A percentile compares a stretch with the other conserved stretches of the same genome.
Evolutionary conservation across 2,888 invertebrate genomes (phyloP).

Genomic region (Stramonita haemastoma): DNA sequence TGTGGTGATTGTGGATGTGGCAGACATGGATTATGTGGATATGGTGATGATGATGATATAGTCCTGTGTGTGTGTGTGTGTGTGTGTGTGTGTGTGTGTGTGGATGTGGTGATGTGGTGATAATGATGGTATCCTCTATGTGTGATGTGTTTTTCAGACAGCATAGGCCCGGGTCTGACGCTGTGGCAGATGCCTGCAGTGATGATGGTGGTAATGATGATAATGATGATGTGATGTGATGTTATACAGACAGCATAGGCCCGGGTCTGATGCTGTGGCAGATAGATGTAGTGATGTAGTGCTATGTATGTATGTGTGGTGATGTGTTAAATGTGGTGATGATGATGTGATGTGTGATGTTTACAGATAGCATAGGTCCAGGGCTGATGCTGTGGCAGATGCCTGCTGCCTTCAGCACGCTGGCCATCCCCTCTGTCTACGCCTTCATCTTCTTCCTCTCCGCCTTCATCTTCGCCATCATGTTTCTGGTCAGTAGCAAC

Average conservation of each 20-base stretch:
- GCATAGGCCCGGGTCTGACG: too few species aligned
- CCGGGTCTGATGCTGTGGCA: slow-evolving; percentile 52
- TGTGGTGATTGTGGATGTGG: too few species aligned
- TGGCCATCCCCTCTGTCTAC: slow-evolving; percentile 64
- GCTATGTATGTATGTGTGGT: background rate
- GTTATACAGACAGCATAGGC: slow-evolving; percentile 41
- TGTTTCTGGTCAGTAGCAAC: slow-evolving; percentile 67
- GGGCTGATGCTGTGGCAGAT: slow-evolving; percentile 56
- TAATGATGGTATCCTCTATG: too few species aligned
- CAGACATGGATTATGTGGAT: too few species aligned
- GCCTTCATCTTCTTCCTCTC: slow-evolving; percentile 66
- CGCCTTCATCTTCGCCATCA: slow-evolving; percentile 66
- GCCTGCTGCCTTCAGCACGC: slow-evolving; percentile 67
- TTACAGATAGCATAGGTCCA: slow-evolving; percentile 44
- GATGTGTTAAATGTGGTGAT: background rate
- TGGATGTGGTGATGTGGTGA: too few species aligned
- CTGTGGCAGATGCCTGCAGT: too few species aligned
- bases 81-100: too few species aligned
- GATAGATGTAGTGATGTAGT: too few species aligned
- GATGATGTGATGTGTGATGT: background rate
- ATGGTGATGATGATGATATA: too few species aligned
- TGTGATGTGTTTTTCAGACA: too few species aligned
- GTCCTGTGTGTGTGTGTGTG: too few species aligned
- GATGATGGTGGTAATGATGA: background rate
- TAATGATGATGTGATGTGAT: background rate